These are phyloP conservation scores for Galerucella pusilla DNA, from an alignment of 2,888 invertebrate species.

Conservation along the genomic window DNA sequence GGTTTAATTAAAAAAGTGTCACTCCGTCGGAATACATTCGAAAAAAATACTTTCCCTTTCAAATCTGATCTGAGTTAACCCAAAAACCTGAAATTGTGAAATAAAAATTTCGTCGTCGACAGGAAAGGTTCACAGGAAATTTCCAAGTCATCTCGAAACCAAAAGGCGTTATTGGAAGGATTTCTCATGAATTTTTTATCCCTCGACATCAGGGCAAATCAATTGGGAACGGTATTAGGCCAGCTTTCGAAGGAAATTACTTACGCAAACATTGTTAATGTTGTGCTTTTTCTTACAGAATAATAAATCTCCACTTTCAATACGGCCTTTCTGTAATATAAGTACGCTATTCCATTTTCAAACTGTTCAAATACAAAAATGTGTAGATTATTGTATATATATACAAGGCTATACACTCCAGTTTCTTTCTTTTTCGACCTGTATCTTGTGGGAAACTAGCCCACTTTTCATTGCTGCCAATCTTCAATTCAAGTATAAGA, in stretches of 20 bases:
- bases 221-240: conserved; percentile 14
- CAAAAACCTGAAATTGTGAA: conserved; percentile 9
- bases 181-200: conserved; percentile 34
- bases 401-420: too few relatives aligned
- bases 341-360: too few relatives aligned
- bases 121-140: conserved; percentile 12
- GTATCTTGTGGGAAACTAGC: too few relatives aligned
- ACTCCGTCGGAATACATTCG: neutral
- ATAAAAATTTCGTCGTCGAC: conserved; percentile 6
- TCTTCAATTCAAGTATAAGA: too few relatives aligned
- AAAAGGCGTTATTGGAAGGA: conserved; percentile 17
- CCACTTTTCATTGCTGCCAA: too few relatives aligned
- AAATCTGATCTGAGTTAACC: conserved; percentile 9
- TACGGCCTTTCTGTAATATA: too few relatives aligned
- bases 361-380: too few relatives aligned
- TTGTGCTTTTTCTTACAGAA: neutral
- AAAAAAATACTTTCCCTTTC: neutral
- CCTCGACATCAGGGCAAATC: conserved; percentile 24
- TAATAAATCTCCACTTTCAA: too few relatives aligned
- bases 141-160: conserved; percentile 23
- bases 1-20: conserved; percentile 15
- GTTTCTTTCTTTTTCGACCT: too few relatives aligned
- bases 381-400: too few relatives aligned
- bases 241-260: neutral
- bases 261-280: neutral